These are phyloP conservation scores for Torymus auratus DNA, from an alignment of 2,888 invertebrate genomes.

Conservation along the genomic window DNA sequence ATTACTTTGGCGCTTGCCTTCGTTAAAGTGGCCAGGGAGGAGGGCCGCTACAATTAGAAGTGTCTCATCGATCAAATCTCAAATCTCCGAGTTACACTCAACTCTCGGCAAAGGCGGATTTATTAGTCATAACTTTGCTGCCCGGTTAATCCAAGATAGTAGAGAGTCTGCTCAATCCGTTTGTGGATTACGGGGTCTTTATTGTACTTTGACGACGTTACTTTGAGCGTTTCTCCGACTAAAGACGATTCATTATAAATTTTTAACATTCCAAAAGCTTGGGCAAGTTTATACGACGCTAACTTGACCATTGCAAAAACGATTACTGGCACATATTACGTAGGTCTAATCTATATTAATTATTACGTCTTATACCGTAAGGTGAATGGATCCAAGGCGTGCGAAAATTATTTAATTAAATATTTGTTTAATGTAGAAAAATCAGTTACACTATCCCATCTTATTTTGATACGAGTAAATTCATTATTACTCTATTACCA, in stretches of 20 bases:
- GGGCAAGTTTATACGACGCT: too few relatives aligned
- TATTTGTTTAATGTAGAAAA: too few relatives aligned
- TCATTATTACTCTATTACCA: too few relatives aligned
- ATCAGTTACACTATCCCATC: too few relatives aligned
- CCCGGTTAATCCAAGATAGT: constrained; percentile 10
- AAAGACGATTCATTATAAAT: background rate
- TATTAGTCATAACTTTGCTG: constrained; percentile 28
- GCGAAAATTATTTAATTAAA: too few relatives aligned
- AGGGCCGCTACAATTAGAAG: constrained; percentile 8
- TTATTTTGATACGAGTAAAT: too few relatives aligned
- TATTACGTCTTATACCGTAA: too few relatives aligned
- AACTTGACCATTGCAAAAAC: too few relatives aligned
- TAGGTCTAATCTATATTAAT: too few relatives aligned
- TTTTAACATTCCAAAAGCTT: background rate
- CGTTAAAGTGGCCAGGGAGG: constrained; percentile 5
- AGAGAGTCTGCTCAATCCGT: constrained; percentile 27
- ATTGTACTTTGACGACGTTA: constrained; percentile 8
- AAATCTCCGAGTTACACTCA: constrained; percentile 26
- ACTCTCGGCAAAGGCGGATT: constrained; percentile 8
- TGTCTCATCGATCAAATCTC: constrained; percentile 33
- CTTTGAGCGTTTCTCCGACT: background rate
- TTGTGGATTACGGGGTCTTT: constrained; percentile 17
- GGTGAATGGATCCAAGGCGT: too few relatives aligned
- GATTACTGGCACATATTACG: too few relatives aligned
- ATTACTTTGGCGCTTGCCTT: constrained; percentile 21